Conservation (phyloP, 2,113 vertebrate species). For the Pedetes capensis region DNA sequence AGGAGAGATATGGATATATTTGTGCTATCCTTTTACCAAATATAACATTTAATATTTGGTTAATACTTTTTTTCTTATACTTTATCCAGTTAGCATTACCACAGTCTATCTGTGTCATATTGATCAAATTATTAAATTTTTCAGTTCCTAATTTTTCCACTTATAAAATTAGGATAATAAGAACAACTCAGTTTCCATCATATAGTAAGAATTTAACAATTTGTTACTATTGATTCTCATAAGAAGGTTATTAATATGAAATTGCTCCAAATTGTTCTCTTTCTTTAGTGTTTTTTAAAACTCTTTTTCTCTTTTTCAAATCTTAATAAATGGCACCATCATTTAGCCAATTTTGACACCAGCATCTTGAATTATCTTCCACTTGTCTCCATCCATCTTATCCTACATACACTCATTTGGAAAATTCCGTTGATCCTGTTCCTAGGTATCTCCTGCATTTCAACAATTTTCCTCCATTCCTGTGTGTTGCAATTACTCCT, state of each 20-base stretch:
- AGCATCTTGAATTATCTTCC: background rate
- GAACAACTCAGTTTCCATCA: background rate
- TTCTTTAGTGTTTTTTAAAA: background rate
- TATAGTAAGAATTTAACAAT: background rate
- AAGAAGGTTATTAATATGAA: background rate
- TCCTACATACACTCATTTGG: background rate
- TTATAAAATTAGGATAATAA: slow-evolving; percentile 3
- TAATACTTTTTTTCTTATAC: background rate
- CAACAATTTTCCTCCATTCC: background rate
- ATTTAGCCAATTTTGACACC: background rate
- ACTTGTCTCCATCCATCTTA: background rate
- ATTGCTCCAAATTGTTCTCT: background rate
- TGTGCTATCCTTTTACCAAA: background rate
- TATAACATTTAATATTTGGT: background rate
- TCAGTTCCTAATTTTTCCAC: background rate
- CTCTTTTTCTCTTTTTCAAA: background rate
- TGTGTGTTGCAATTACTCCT: background rate
- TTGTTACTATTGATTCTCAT: background rate
- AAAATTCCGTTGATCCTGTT: background rate
- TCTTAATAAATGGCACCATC: background rate
- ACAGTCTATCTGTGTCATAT: background rate
- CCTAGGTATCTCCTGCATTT: background rate
- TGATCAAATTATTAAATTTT: background rate
- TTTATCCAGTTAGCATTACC: background rate
- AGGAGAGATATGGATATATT: background rate